phyloP scores from a whole-genome alignment of 2,113 vertebrate genomes.

The Haemorhous mexicanus region DNA sequence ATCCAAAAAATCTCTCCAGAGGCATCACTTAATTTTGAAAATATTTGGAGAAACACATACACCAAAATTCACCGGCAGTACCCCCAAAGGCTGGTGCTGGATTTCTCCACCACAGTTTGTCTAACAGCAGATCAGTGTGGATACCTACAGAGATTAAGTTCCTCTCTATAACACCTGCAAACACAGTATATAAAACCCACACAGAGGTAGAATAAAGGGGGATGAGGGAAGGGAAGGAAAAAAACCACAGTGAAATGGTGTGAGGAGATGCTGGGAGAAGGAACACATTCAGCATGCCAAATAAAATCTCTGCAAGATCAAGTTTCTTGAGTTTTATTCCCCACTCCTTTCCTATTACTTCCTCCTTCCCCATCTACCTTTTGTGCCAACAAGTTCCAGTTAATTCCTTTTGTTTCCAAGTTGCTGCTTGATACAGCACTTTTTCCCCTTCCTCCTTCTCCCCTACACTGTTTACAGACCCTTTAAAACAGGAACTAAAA shows the following conservation, averaged over 20 bases:
- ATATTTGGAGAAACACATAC: background rate
- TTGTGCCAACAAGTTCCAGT: background rate
- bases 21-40: background rate
- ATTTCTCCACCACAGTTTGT: background rate
- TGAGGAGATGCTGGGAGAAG: background rate
- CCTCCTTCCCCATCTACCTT: background rate
- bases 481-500: background rate
- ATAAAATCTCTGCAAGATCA: background rate
- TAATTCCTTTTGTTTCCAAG: background rate
- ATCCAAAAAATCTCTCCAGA: background rate
- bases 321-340: background rate
- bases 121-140: background rate
- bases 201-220: background rate
- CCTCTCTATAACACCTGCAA: background rate
- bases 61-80: background rate
- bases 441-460: background rate
- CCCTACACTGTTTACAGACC: background rate
- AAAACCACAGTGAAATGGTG: background rate
- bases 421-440: background rate
- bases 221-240: background rate
- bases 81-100: background rate
- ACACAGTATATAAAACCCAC: background rate
- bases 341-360: background rate
- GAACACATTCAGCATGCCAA: background rate
- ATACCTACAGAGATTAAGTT: background rate